phyloP scores from a whole-genome alignment of 2,113 vertebrate species.

The Gulo gulo region DNA sequence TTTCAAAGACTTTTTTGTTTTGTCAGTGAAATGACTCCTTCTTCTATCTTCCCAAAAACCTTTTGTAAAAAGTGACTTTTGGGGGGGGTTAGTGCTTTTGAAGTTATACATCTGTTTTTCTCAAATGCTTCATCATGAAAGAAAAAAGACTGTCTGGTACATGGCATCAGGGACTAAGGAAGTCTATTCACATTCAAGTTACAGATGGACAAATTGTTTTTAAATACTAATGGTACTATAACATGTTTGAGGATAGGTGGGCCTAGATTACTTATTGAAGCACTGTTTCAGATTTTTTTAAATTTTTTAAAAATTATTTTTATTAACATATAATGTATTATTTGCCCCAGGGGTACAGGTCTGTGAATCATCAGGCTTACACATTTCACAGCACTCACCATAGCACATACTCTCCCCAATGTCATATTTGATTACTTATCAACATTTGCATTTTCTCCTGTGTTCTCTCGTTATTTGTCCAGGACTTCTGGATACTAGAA shows the following conservation, averaged over 20 bases:
- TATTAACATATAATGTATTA: too few relatives aligned
- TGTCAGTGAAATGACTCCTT: neutral
- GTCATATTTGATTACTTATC: neutral
- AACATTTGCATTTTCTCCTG: neutral
- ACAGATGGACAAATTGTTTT: neutral
- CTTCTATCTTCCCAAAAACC: neutral
- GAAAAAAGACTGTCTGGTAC: neutral
- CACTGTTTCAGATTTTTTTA: too few relatives aligned
- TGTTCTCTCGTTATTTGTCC: neutral
- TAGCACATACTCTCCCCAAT: too few relatives aligned
- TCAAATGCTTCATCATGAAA: neutral
- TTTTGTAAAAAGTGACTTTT: neutral
- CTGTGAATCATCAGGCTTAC: too few relatives aligned
- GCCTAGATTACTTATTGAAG: neutral
- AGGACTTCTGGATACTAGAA: neutral
- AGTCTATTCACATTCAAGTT: neutral
- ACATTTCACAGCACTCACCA: too few relatives aligned
- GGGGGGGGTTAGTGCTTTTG: neutral
- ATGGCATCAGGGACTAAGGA: neutral
- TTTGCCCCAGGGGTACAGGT: too few relatives aligned
- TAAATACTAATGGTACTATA: neutral
- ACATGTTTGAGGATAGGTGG: neutral
- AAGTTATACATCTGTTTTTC: neutral
- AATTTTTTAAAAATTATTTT: too few relatives aligned
- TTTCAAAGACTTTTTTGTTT: conserved; percentile 1